Percentiles rank a stretch among this genome's conserved stretches.
Conservation (phyloP, 2,113 vertebrate species). For the Tiliqua scincoides region DNA sequence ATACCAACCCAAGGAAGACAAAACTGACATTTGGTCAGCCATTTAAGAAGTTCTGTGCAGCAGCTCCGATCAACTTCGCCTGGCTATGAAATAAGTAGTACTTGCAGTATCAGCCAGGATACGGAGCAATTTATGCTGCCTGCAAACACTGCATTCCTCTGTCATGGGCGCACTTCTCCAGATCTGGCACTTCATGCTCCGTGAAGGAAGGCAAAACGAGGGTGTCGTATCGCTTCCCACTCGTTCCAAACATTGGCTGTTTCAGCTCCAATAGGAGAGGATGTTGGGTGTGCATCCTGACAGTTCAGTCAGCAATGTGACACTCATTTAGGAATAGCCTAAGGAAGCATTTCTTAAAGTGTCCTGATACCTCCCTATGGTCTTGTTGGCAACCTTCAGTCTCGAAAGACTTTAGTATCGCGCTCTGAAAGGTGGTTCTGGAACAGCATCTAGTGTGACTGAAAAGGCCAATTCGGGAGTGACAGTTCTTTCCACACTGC, state of each 20-base stretch:
- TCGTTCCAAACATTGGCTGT: background rate
- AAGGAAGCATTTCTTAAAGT: no score
- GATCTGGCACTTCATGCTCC: conserved; percentile 19
- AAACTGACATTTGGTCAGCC: conserved; percentile 29
- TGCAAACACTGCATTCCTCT: conserved; percentile 14
- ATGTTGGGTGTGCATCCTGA: background rate
- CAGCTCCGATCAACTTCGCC: conserved; percentile 10
- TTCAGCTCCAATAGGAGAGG: background rate
- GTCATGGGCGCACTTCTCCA: background rate
- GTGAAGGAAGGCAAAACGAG: background rate
- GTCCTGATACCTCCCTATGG: no score
- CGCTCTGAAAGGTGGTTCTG: no score
- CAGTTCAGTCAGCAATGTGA: background rate
- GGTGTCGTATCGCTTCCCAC: background rate
- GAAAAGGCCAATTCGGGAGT: no score
- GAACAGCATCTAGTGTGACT: no score
- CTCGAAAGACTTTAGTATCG: no score
- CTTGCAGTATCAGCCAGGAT: conserved; percentile 15
- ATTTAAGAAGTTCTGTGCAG: conserved; percentile 10
- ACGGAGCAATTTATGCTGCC: conserved; percentile 5
- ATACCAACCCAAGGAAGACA: conserved; percentile 4
- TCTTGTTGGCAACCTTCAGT: no score
- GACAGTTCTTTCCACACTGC: no score
- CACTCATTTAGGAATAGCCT: no score
- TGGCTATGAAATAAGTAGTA: conserved; percentile 17